phyloP scores from a whole-genome alignment of 2,113 vertebrate genomes.

The Bufo gargarizans region DNA sequence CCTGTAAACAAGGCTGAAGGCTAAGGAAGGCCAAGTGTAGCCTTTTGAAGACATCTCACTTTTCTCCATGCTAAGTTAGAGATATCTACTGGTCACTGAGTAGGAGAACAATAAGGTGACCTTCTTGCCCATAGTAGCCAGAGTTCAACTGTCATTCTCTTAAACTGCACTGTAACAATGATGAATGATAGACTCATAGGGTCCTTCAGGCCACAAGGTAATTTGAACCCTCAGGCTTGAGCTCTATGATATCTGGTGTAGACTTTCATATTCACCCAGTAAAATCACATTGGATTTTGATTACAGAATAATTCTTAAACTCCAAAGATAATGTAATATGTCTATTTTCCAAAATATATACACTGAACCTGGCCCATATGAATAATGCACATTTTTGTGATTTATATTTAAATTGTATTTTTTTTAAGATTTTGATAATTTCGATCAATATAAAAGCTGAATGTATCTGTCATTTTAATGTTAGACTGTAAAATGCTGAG shows the following conservation, averaged over 20 bases:
- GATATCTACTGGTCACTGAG: not conserved
- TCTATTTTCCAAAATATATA: not conserved
- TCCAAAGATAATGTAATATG: conserved; percentile 18
- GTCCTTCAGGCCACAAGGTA: not conserved
- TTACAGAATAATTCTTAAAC: conserved; percentile 12
- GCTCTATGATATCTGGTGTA: not conserved
- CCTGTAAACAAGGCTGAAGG: not conserved
- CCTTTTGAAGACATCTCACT: not conserved
- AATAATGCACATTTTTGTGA: conserved; percentile 36
- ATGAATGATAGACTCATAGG: not conserved
- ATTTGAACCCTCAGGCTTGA: not conserved
- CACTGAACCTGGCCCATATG: conserved; percentile 45
- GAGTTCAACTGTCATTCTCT: not conserved
- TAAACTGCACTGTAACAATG: not conserved
- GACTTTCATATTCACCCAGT: not conserved
- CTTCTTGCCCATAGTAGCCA: not conserved
- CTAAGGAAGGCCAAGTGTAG: not conserved
- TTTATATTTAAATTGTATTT: conserved; percentile 38
- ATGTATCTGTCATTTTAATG: conserved; percentile 57
- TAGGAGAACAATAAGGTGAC: not conserved
- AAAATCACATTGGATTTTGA: not conserved
- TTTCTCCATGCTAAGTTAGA: not conserved
- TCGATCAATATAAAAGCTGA: conserved; percentile 55
- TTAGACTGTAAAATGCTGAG: conserved; percentile 32
- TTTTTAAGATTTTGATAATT: conserved; percentile 53